These are phyloP conservation scores for Frankliniella fusca DNA, from an alignment of 2,888 invertebrate genomes.

Conservation along the genomic window DNA sequence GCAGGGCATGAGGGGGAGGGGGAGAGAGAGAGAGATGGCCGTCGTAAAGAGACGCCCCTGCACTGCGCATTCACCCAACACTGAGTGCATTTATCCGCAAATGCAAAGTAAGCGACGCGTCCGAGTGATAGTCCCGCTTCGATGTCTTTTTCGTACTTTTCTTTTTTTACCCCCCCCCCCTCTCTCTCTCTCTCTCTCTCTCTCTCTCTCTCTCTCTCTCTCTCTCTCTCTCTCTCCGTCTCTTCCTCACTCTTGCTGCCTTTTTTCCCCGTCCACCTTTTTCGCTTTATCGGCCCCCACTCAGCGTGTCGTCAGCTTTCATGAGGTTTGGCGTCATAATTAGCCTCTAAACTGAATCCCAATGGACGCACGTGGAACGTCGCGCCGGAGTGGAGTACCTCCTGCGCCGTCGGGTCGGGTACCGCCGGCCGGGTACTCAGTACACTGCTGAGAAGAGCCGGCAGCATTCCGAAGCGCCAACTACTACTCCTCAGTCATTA, in stretches of 20 bases:
- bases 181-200: constrained; percentile 29
- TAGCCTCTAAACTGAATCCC: background rate
- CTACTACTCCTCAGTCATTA: background rate
- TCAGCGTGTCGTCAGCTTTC: constrained; percentile 7
- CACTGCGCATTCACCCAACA: background rate
- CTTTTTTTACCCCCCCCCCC: constrained; percentile 28
- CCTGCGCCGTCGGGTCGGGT: too few species aligned
- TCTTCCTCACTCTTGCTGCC: constrained; percentile 27
- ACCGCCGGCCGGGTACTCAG: too few species aligned
- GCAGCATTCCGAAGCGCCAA: too few species aligned
- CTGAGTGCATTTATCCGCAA: background rate
- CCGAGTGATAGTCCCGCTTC: background rate
- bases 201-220: constrained; percentile 27
- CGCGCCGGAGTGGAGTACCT: too few species aligned
- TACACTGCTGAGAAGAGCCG: too few species aligned
- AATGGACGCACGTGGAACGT: background rate
- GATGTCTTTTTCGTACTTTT: background rate
- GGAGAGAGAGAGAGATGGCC: too few species aligned
- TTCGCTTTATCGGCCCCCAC: constrained; percentile 15
- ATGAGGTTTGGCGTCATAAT: constrained; percentile 21
- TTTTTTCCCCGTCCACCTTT: background rate
- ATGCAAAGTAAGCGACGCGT: background rate
- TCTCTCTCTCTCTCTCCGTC: constrained; percentile 26
- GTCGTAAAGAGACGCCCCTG: too few species aligned
- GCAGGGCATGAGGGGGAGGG: too few species aligned